Evolutionary conservation across 2,113 vertebrate species (phyloP), one percentile per base, ranked within the genome.

Genomic region (Prochilodus magdalenae): DNA sequence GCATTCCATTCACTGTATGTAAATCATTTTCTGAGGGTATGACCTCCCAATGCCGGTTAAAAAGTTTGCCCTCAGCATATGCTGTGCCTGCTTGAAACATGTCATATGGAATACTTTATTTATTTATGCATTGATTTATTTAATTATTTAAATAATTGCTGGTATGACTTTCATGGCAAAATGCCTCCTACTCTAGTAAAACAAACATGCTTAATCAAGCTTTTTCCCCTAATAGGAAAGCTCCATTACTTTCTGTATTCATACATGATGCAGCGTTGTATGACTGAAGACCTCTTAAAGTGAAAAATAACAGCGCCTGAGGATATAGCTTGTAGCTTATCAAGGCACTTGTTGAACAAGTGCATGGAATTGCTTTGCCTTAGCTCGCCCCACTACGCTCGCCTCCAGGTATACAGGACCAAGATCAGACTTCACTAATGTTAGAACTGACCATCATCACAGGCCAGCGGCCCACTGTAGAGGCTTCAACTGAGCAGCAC

Each of bases 401-500:
- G 90, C 90, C 89, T 88, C 78, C 73, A 89, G 90, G 91, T 89
- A 82, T 84, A 87, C 47, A 87, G 49, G 57, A 75, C 67, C 65
- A 40, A 81, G 74, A 47, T 36, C 78, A 83, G 69, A 75, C 70
- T 65, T 83, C 87, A 86, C 87, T 66, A 67, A 33, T 59, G 73
- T 72, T 75, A 69, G 70, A 83, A 81, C 33, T 76, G 67, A 67
- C 73, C 30, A 26, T 53, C 77, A 83, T 24, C 16, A 27, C 81
- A 60, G 49, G 78, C 74, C 73, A 72, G 44, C 27, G 36, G 55
- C 49, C 84, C 81, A 77, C 69, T 63, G 78, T 80, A 94, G 93
- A 94, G 94, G 92, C 94, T 95, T 94, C 93, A 94, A 93, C 94
- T 95, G 94, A 95, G 95, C 94, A 95, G 92, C 87, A 91, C 94